A percentile compares a stretch with the other conserved stretches of the same genome.
Conservation (phyloP, 2,797 vertebrate genomes). For the Amblyopsis hoosieri region DNA sequence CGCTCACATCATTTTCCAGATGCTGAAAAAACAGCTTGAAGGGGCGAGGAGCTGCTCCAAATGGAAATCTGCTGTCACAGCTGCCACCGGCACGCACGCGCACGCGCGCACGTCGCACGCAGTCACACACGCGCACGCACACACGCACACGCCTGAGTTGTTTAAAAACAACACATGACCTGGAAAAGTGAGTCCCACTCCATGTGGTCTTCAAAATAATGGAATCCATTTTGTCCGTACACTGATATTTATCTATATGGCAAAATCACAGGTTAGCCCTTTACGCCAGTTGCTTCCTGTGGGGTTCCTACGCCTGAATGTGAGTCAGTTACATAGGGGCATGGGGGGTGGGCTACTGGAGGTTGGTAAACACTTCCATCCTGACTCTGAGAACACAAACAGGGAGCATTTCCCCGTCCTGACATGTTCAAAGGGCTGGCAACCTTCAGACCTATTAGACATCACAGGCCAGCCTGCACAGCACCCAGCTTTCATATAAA, state of each 20-base stretch:
- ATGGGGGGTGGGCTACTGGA: slow-evolving; percentile 7
- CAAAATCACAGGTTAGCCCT: neutral
- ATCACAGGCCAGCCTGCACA: slow-evolving; percentile 75
- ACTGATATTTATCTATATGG: slow-evolving; percentile 6
- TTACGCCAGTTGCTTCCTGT: slow-evolving; percentile 17
- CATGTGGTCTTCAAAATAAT: slow-evolving; percentile 8
- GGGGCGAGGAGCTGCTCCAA: neutral
- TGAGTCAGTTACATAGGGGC: slow-evolving; percentile 37
- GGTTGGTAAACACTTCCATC: slow-evolving; percentile 73
- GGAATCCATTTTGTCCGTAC: neutral
- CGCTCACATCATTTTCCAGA: slow-evolving; percentile 47
- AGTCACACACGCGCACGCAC: too few relatives aligned
- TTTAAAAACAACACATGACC: too few relatives aligned
- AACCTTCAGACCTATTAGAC: slow-evolving; percentile 83
- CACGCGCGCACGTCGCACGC: neutral
- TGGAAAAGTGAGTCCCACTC: slow-evolving; percentile 17
- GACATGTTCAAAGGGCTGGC: slow-evolving; percentile 80
- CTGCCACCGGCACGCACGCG: slow-evolving; percentile 23
- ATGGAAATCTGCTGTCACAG: too few relatives aligned
- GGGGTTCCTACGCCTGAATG: slow-evolving; percentile 15
- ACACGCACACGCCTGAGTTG: too few relatives aligned
- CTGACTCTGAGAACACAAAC: slow-evolving; percentile 68
- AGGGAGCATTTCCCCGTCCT: slow-evolving; percentile 62
- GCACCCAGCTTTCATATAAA: slow-evolving; percentile 74
- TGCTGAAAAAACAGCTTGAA: slow-evolving; percentile 31